These are phyloP conservation scores for Athrips mouffetella DNA, from an alignment of 2,888 invertebrate species.

Conservation along the genomic window DNA sequence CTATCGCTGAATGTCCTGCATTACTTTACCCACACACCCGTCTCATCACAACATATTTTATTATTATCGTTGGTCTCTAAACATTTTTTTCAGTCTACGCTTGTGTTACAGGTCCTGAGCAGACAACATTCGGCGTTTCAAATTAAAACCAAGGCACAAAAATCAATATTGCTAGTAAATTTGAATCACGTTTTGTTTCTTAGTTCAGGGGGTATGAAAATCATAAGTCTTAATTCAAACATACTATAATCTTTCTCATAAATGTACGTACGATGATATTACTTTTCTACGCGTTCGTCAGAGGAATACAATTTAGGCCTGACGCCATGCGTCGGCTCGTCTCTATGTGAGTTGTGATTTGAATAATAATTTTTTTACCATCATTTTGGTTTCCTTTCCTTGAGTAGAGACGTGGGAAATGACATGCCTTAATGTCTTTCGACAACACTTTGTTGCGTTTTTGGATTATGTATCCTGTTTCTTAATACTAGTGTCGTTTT, in stretches of 20 bases:
- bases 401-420: constrained; percentile 69
- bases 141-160: too few relatives aligned
- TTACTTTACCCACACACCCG: too few relatives aligned
- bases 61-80: too few relatives aligned
- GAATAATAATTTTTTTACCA: constrained; percentile 74
- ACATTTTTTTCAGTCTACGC: too few relatives aligned
- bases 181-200: constrained; percentile 20
- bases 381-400: constrained; percentile 74
- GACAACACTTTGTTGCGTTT: constrained; percentile 45
- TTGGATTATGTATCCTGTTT: constrained; percentile 33
- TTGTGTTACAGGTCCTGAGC: too few relatives aligned
- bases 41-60: too few relatives aligned
- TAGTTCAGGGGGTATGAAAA: not conserved
- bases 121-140: too few relatives aligned
- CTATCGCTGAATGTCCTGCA: too few relatives aligned
- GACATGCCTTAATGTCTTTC: constrained; percentile 61
- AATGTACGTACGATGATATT: constrained; percentile 49
- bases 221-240: constrained; percentile 38
- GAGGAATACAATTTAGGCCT: constrained; percentile 69
- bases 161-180: not conserved
- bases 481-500: constrained; percentile 1
- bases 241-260: constrained; percentile 41
- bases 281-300: constrained; percentile 65
- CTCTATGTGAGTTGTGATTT: constrained; percentile 66
- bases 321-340: constrained; percentile 60